Conservation (phyloP, 2,113 vertebrate genomes). For the Ameiurus melas region DNA sequence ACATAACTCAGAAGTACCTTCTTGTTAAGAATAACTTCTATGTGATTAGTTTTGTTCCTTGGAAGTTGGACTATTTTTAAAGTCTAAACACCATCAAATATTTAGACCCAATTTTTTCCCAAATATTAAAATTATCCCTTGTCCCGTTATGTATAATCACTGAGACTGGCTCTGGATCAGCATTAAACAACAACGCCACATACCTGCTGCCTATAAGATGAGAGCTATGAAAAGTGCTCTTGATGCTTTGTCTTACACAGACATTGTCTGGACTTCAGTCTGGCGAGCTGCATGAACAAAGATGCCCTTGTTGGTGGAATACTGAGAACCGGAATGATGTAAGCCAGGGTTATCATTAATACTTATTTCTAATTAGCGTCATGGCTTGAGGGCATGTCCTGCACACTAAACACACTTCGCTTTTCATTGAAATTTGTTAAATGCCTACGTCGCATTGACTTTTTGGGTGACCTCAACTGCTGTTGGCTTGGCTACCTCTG, state of each 20-base stretch:
- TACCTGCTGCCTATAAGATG: background rate
- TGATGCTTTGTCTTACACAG: background rate
- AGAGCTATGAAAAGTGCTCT: background rate
- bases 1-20: background rate
- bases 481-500: background rate
- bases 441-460: conserved; percentile 6
- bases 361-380: conserved; percentile 31
- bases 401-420: conserved; percentile 12
- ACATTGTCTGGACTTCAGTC: conserved; percentile 9
- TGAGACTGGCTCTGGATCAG: background rate
- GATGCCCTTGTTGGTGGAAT: conserved; percentile 23
- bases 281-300: conserved; percentile 29
- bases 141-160: background rate
- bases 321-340: conserved; percentile 26
- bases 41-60: background rate
- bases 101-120: background rate
- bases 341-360: conserved; percentile 39
- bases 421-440: background rate
- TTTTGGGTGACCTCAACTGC: conserved; percentile 21
- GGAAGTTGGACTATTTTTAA: background rate
- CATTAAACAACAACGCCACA: background rate
- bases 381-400: conserved; percentile 21
- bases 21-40: background rate
- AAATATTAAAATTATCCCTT: background rate
- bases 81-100: background rate